These are phyloP conservation scores for Sylvia atricapilla DNA, from an alignment of 2,113 vertebrate genomes.

Conservation along the genomic window DNA sequence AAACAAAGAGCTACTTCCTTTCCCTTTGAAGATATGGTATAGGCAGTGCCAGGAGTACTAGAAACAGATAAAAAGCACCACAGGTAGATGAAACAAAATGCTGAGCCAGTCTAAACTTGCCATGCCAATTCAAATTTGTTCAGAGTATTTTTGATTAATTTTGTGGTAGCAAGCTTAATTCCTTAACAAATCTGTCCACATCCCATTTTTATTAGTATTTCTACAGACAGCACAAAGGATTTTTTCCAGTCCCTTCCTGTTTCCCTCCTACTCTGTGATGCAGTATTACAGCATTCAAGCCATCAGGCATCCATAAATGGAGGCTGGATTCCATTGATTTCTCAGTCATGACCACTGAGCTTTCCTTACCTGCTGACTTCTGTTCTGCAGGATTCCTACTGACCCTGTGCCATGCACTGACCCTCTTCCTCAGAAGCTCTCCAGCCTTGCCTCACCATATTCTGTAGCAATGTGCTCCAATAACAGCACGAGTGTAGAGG, in stretches of 20 bases:
- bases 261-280: neutral
- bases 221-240: neutral
- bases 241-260: neutral
- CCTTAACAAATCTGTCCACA: neutral
- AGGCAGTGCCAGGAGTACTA: neutral
- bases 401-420: neutral
- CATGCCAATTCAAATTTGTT: slow-evolving; percentile 42
- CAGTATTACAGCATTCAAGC: neutral
- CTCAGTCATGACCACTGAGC: neutral
- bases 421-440: neutral
- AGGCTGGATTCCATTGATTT: neutral
- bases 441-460: neutral
- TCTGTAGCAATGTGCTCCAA: neutral
- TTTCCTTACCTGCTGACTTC: neutral
- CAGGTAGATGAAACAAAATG: neutral
- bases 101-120: slow-evolving; percentile 12
- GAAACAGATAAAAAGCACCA: neutral
- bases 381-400: neutral
- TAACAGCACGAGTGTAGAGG: rapidly evolving
- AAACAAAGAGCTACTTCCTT: neutral
- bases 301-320: neutral
- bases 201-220: neutral
- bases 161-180: neutral
- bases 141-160: slow-evolving; percentile 21
- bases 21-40: neutral